Evolutionary conservation across 37 sponge, comb jelly and placozoan genomes (phyloP), one percentile per base, ranked within the genome.

Genomic region (Axinella damicornis): DNA sequence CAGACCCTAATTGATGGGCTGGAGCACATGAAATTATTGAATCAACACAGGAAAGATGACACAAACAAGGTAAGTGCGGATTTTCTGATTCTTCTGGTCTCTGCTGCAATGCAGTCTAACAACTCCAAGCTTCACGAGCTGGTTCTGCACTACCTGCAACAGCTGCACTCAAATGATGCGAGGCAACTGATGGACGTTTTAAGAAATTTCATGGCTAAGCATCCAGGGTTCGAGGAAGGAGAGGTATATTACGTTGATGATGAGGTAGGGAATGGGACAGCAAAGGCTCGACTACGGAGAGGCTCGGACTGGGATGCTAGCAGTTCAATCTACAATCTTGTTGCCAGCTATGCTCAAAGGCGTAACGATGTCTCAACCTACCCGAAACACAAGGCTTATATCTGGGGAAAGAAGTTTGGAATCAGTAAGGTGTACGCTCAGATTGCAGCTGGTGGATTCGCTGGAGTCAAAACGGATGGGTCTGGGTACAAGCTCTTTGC

Each of bases 371-470:
- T 83, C 9, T 6, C 0, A 25, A 83, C 54, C 37, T 83, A 89
- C 40, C 89, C 89, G 0, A 25, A 19, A 39, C 83, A 89, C 79
- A 89, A 60, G 57, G 89, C 89, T 13, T 82, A 78, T 73, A 77
- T 89, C 1, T 89, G 84, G 83, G 83, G 89, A n/a, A 83, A 89
- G 54, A 83, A 68, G 38, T 53, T 83, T 83, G 89, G 89, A 41
- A 69, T 72, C 53, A 53, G 34, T 9, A 82, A 89, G 52, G 55
- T 83, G 28, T 65, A 89, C 39, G 63, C 66, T 2, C 77, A 77
- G 22, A 22, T 83, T 27, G 83, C 80, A 24, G 72, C 78, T 20
- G 89, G 89, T 38, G 89, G 69, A 21, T 89, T 89, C 77, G 73
- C 41, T 61, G 89, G 89, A 21, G 70, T 69, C 28, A 64, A 18